Evolutionary conservation across 64 coral and sea anemone genomes (phyloP).

Genomic region (Montipora foliosa): DNA sequence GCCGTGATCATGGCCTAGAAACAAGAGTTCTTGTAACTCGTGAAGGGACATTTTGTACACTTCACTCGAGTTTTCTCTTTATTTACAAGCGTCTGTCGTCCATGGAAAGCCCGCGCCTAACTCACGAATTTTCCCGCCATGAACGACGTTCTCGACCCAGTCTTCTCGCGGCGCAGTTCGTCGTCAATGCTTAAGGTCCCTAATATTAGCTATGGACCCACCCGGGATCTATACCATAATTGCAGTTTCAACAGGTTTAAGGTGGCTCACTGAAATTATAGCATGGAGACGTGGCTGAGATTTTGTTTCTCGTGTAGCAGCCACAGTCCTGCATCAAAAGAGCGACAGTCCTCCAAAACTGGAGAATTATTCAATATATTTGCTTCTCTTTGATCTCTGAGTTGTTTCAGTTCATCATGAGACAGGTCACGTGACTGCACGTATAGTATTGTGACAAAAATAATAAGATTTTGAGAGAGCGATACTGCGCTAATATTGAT

Average conservation of each 20-base stretch:
- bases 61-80: too few relatives aligned
- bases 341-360: not conserved
- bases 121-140: too few relatives aligned
- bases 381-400: not conserved
- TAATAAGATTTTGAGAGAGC: not conserved
- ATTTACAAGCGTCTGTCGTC: not conserved
- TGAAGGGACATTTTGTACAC: not conserved
- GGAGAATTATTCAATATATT: not conserved
- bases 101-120: too few relatives aligned
- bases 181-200: too few relatives aligned
- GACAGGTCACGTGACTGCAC: not conserved
- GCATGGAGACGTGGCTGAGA: not conserved
- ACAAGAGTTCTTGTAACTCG: too few relatives aligned
- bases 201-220: not conserved
- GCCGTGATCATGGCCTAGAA: too few relatives aligned
- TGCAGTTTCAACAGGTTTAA: not conserved
- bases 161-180: too few relatives aligned
- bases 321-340: not conserved
- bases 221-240: not conserved
- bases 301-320: not conserved
- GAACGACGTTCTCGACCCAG: too few relatives aligned
- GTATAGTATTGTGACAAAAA: not conserved
- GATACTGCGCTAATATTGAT: not conserved
- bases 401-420: not conserved
- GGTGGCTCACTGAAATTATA: not conserved